Base-by-base conservation (phyloP, 2,888 invertebrate species). In the Sesamia inferens region DNA sequence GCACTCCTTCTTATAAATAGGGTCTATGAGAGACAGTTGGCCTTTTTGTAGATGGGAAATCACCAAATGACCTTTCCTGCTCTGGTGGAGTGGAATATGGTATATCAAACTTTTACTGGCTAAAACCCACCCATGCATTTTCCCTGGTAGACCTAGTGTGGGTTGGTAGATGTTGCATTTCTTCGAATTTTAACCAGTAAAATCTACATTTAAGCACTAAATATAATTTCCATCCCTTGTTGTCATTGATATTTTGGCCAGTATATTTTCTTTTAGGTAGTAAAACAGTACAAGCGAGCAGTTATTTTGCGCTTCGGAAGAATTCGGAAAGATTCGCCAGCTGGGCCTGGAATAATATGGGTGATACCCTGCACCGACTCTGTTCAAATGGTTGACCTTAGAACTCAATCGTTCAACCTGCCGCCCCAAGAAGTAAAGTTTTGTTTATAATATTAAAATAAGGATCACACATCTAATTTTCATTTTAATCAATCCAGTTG, bases 341-440 rank as follows among this genome's bases (percentile, higher is more conserved):
- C 89, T 2, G 98, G 98, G 0, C 97, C 98, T 58, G 98, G 98
- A 11, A 97, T 99, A 86, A 98, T 99, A 92, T 99, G 99, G 95
- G 97, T 99, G 10, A 95, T 99, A 77, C 99, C 99, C 0, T 99
- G 99, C 93, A 98, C 99, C 63, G 99, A 99, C 92, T 97, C 97
- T 73, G 98, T 98, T 90, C 97, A 97, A 48, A 98, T 98, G 90
- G 98, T 99, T 54, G 99, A 99, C 93, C 95, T 99, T 72, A 97
- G 99, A 81, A 99, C 99, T 0, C 98, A 99, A 11, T 98, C 99
- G 0, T 99, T 99, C 90, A 98, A 99, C 95, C 98, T 99, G 16
- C 98, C 98, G 54, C 98, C 98, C 0, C 99, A 99, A 96, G 99
- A 99, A 97, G 98, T 99, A 85, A 64, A 3, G 0, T n/a, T 48